Percentiles rank a stretch among this genome's conserved stretches.
Evolutionary conservation across 2,888 invertebrate genomes (phyloP).

Genomic region (Gymnocheta viridis): DNA sequence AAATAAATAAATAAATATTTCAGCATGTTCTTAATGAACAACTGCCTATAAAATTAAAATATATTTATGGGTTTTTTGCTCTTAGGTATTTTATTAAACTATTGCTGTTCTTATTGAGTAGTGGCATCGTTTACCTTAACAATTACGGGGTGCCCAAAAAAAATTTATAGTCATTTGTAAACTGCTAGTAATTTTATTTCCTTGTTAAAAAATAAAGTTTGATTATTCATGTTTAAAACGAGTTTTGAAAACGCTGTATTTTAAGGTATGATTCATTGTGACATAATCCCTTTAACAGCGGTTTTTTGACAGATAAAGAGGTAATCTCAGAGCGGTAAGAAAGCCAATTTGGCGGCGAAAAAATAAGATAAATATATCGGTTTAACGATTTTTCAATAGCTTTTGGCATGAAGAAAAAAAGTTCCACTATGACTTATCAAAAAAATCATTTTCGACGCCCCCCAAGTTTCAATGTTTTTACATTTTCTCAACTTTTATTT

Average conservation of each 20-base stretch:
- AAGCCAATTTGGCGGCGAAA: no score
- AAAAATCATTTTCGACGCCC: no score
- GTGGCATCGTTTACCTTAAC: not conserved
- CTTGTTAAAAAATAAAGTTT: not conserved
- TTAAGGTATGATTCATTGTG: not conserved
- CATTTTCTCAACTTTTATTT: no score
- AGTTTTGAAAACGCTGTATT: not conserved
- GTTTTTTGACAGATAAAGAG: not conserved
- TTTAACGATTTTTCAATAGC: no score
- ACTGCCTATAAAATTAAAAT: not conserved
- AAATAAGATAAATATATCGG: no score
- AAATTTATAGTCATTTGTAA: not conserved
- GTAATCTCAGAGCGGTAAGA: no score
- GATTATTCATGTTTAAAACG: not conserved
- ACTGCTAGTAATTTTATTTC: not conserved
- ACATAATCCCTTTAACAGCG: not conserved
- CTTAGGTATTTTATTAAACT: conserved; percentile 33
- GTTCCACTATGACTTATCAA: no score
- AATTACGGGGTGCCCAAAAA: not conserved
- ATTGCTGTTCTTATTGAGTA: not conserved
- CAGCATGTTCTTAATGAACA: conserved; percentile 26
- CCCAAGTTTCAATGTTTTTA: no score
- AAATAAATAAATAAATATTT: conserved; percentile 30
- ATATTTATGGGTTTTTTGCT: conserved; percentile 6
- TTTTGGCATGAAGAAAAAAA: no score